Percentiles rank a stretch among this genome's conserved stretches.
Conservation (phyloP, 2,113 vertebrate genomes). For the Platysternon megacephalum region DNA sequence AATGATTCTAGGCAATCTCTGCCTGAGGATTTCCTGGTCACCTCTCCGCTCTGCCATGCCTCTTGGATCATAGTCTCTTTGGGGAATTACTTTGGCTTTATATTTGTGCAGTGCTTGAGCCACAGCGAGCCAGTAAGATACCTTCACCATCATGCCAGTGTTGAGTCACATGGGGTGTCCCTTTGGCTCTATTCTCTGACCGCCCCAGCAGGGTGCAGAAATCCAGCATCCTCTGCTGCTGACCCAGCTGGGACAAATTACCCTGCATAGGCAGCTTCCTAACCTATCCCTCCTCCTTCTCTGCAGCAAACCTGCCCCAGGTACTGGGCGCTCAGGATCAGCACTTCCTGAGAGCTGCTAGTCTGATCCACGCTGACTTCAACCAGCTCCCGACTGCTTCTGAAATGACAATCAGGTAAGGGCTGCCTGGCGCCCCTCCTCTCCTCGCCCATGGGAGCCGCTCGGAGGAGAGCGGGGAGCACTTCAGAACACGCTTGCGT, state of each 20-base stretch:
- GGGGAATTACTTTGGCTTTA: neutral
- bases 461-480: no score
- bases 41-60: no score
- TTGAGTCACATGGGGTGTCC: neutral
- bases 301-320: slow-evolving; percentile 86
- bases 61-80: neutral
- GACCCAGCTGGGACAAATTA: accelerated
- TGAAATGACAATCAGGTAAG: slow-evolving; percentile 91
- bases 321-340: slow-evolving; percentile 75
- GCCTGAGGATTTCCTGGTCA: neutral
- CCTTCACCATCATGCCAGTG: neutral
- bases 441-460: neutral
- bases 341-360: slow-evolving; percentile 86
- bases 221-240: neutral
- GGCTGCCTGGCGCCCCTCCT: accelerated
- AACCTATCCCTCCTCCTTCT: neutral
- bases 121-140: accelerated
- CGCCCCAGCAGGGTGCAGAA: neutral
- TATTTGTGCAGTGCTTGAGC: neutral
- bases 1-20: neutral
- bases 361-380: slow-evolving; percentile 90
- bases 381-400: slow-evolving; percentile 82
- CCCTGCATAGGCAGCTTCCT: neutral
- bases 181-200: neutral
- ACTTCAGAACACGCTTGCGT: neutral